phyloP scores from a whole-genome alignment of 2,113 vertebrate species.

The Oceanites oceanicus region DNA sequence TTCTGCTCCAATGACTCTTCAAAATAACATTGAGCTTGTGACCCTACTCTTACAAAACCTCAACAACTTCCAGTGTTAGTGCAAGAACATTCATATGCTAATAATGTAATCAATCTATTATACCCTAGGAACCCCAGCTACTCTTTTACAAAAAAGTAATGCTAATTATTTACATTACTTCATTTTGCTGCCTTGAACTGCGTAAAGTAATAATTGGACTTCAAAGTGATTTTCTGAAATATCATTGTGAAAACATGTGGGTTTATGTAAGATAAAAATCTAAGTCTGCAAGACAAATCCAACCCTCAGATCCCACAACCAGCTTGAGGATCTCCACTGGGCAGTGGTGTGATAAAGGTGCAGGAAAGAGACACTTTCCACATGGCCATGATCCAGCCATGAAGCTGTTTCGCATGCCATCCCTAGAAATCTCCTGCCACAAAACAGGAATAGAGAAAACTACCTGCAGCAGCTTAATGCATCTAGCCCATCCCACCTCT shows the following conservation, averaged over 20 bases:
- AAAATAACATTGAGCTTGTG: conserved; percentile 15
- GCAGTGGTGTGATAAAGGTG: neutral
- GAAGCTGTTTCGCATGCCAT: neutral
- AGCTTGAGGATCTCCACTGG: neutral
- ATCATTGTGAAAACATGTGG: neutral
- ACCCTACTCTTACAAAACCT: neutral
- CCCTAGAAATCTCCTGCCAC: neutral
- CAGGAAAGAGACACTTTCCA: neutral
- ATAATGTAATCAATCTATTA: conserved; percentile 9
- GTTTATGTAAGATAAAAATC: neutral
- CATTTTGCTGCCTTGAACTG: neutral
- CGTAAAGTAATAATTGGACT: neutral
- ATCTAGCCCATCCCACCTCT: neutral
- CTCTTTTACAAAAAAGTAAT: neutral
- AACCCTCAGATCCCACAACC: neutral
- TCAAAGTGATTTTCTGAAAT: neutral
- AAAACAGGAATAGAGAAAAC: neutral
- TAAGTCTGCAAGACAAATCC: neutral
- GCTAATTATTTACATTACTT: neutral
- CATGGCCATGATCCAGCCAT: neutral
- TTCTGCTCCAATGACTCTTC: neutral
- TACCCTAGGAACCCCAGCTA: neutral
- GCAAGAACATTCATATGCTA: conserved; percentile 11
- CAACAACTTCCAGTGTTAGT: neutral
- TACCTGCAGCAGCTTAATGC: neutral